A percentile compares a stretch with the other conserved stretches of the same genome.
These are phyloP conservation scores for Calameuta idolon DNA, from an alignment of 2,888 invertebrate species.

Conservation along the genomic window DNA sequence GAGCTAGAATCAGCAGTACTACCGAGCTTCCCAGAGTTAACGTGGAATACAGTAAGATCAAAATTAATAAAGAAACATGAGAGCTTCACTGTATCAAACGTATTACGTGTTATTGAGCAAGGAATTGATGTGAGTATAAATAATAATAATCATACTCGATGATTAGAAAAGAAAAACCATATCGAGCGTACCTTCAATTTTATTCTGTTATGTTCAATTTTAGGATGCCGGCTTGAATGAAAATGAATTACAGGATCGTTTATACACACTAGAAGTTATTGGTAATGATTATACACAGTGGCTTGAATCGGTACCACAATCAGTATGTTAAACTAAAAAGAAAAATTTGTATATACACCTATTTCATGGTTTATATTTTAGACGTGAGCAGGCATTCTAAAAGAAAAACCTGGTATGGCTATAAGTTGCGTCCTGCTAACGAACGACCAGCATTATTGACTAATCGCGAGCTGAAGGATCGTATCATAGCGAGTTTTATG, in stretches of 20 bases:
- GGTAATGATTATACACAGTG: slow-evolving; percentile 38
- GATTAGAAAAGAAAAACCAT: neutral
- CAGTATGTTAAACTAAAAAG: neutral
- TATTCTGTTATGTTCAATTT: neutral
- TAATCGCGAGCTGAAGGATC: slow-evolving; percentile 32
- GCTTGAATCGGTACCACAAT: neutral
- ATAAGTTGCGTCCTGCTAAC: slow-evolving; percentile 32
- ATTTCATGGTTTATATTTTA: slow-evolving; percentile 28
- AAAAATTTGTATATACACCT: neutral
- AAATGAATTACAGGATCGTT: slow-evolving; percentile 39
- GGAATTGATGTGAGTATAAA: slow-evolving; percentile 42
- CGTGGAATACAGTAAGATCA: slow-evolving; percentile 45
- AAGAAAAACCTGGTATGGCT: slow-evolving; percentile 48
- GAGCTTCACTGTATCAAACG: slow-evolving; percentile 43
- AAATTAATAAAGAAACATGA: slow-evolving; percentile 46
- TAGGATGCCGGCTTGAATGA: slow-evolving; percentile 39
- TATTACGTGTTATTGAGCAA: slow-evolving; percentile 37
- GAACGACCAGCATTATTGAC: slow-evolving; percentile 15
- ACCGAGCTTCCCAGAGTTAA: slow-evolving; percentile 53
- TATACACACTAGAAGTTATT: slow-evolving; percentile 45
- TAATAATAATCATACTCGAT: neutral
- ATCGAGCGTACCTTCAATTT: neutral
- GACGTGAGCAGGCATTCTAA: slow-evolving; percentile 54
- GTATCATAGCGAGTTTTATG: slow-evolving; percentile 35
- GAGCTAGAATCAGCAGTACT: slow-evolving; percentile 51